phyloP scores from a whole-genome alignment of 2,888 invertebrate species.

The Villa cingulata region DNA sequence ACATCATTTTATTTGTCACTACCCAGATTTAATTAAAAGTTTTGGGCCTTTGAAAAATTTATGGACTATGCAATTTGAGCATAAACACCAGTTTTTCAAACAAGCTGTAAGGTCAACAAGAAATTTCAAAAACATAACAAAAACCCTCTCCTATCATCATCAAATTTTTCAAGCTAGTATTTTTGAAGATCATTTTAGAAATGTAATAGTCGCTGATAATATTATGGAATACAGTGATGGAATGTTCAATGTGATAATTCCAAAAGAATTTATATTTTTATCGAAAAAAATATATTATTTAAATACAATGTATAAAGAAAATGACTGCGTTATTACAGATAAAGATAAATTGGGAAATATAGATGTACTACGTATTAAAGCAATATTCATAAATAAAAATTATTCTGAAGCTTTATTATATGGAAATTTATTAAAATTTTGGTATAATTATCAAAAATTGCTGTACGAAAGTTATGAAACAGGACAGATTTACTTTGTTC shows the following conservation, averaged over 20 bases:
- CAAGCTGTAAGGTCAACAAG: background rate
- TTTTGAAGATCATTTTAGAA: background rate
- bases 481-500: too few relatives aligned
- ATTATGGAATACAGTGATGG: background rate
- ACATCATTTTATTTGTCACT: conserved; percentile 10
- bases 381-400: too few relatives aligned
- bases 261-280: background rate
- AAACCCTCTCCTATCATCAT: background rate
- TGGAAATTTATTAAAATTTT: too few relatives aligned
- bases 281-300: background rate
- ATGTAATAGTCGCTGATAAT: background rate
- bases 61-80: background rate
- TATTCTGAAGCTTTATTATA: too few relatives aligned
- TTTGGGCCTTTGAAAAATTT: background rate
- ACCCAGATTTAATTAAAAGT: background rate
- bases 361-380: too few relatives aligned
- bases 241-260: background rate
- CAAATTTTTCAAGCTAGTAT: background rate
- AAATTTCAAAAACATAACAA: background rate
- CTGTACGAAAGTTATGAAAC: background rate
- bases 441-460: too few relatives aligned
- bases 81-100: too few relatives aligned
- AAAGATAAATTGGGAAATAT: background rate
- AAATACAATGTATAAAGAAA: background rate
- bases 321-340: background rate